phyloP scores from a whole-genome alignment of 2,797 vertebrate species.

The Prunella strophiata region DNA sequence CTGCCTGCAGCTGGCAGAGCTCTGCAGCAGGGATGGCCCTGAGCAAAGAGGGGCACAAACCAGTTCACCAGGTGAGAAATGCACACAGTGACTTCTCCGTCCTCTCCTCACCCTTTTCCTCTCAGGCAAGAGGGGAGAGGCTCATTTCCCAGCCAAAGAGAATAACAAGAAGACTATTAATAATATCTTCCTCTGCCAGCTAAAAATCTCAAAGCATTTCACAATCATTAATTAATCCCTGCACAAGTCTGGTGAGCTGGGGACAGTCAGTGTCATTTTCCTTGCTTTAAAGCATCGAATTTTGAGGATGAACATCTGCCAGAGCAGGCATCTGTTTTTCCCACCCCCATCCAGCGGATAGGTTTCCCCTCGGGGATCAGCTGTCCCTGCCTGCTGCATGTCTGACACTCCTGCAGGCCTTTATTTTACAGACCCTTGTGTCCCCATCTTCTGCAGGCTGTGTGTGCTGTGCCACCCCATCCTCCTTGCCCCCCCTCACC shows the following conservation, averaged over 20 bases:
- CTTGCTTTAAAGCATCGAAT: background rate
- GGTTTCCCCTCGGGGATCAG: background rate
- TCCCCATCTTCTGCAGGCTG: background rate
- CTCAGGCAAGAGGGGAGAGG: background rate
- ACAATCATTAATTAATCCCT: background rate
- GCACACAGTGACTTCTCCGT: background rate
- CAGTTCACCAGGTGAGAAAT: background rate
- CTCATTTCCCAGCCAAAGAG: background rate
- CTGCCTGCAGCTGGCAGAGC: conserved; percentile 32
- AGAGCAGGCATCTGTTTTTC: background rate
- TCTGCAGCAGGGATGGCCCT: conserved; percentile 29
- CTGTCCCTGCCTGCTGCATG: background rate
- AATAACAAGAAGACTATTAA: background rate
- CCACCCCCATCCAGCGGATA: background rate
- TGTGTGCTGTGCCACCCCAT: background rate
- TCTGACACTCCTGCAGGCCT: background rate
- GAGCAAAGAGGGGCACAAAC: background rate
- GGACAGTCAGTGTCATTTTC: background rate
- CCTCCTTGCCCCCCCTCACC: background rate
- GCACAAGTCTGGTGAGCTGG: background rate
- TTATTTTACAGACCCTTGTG: background rate
- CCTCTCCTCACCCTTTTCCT: background rate
- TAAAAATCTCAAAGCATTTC: background rate
- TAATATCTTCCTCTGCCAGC: background rate
- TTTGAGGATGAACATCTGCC: background rate